Evolutionary conservation across 2,797 vertebrate species (phyloP), one percentile per base, ranked within the genome.

Genomic region (Crenichthys baileyi): DNA sequence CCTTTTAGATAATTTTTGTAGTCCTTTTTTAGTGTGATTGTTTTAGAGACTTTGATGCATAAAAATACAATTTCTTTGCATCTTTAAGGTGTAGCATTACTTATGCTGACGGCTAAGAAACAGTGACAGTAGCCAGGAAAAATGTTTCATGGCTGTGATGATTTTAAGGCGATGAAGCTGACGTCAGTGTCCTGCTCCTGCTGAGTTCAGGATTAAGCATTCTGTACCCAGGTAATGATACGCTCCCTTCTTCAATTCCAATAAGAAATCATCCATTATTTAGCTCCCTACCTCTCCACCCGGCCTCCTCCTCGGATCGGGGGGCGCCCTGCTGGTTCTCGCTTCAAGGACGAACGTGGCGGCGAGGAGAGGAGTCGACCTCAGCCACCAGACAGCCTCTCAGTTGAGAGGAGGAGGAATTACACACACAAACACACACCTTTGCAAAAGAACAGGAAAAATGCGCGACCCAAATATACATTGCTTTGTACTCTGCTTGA

Each of bases 231-330:
- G 90, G 88, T 91, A 93, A 93, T 92, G 89, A 93, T 91, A 91
- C 72, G 78, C 90, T 83, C 86, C 83, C 55, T 77, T 80, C 79
- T 89, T 93, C 91, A 91, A 93, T 94, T 95, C 92, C 93, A 95
- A 94, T 92, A 93, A 93, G 90, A 94, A 95, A 94, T 94, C 91
- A 94, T 95, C 91, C 93, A 95, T 95, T 95, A 95, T 96, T 96
- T 94, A 95, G 91, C 92, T 94, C 88, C 82, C 86, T 94, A 89
- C 93, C 94, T 92, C 88, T 91, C 83, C 85, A 91, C 90, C 91
- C 91, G 78, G 68, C 78, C 79, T 31, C 9, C 70, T 7, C 60
- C 67, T 90, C 72, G 87, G 89, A 94, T 92, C 61, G 83, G 83
- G 83, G 91, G 67, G 93, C 92, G 86, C 93, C 95, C 95, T 65